Base-by-base conservation (phyloP, 2,888 invertebrate species). In the Drosophila phalerata region DNA sequence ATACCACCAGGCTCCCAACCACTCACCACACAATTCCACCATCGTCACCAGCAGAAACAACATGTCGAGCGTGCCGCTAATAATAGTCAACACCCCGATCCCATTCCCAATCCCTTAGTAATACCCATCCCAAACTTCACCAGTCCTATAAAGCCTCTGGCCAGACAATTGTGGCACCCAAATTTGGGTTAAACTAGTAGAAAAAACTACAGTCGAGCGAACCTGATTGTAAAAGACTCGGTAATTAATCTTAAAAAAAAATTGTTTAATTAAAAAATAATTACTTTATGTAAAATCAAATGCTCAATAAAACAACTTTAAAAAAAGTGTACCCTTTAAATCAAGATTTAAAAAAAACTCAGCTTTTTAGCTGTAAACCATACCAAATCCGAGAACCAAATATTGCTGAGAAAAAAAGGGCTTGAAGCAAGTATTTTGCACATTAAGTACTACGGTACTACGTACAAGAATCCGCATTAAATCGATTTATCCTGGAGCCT, bases 31-130 rank as follows among this genome's bases (percentile, higher is more conserved):
- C 32, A 4, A 48, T 11, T 15, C 30, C 11, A 19, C 34, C 8
- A 43, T 6, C 37, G 22, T 17, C 53, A 25, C 11, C 17, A n/a
- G 9, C 51, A 49, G 11, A n/a, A 19, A 9, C 49, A 30, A 32
- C 84, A 80, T 77, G 85, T 69, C 75, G 65, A 88, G 84, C 84
- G 87, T 88, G 87, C 58, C 73, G 70, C 89, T 88, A 86, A 84
- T 88, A 84, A 84, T 86, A 84, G 87, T 68, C 58, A 51, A 22
- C 37, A 60, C 55, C 49, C 48, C 28, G 5, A 28, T 28, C 34
- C 48, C 13, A 4, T 8, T 1, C n/a, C 28, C 4, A 28, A 28
- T 25, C 13, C 15, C 40, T 8, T 3, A 28, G 25, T 17, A 22
- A 47, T n/a, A 19, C 19, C 53, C 66, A 55, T 47, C 28, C 69